Percentiles rank a stretch among this genome's conserved stretches.
phyloP scores from a whole-genome alignment of 1,140 invertebrate species.

The Nomia melanderi region DNA sequence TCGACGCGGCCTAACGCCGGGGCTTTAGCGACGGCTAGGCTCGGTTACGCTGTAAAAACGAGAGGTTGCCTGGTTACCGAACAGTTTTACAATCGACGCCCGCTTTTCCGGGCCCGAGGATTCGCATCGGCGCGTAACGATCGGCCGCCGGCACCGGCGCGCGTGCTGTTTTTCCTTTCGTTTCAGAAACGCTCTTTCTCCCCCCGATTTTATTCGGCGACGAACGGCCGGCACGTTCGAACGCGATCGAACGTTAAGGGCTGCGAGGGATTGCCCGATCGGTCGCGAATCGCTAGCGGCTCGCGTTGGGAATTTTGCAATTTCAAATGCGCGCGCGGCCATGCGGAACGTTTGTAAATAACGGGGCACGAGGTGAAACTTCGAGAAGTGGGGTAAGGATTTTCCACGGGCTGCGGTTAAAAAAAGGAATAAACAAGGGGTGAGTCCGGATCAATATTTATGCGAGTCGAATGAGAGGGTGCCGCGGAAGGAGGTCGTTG shows the following conservation, averaged over 20 bases:
- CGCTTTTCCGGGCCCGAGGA: background rate
- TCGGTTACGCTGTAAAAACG: slow-evolving; percentile 30
- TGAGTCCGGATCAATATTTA: background rate
- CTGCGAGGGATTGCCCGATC: background rate
- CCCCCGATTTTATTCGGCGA: background rate
- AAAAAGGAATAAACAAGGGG: slow-evolving; percentile 17
- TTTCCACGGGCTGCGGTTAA: background rate
- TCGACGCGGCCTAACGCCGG: slow-evolving; percentile 14
- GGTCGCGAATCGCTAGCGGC: background rate
- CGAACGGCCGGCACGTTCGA: background rate
- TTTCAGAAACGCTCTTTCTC: background rate
- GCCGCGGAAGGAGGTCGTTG: background rate
- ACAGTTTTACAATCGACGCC: slow-evolving; percentile 30
- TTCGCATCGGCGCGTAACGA: slow-evolving; percentile 21
- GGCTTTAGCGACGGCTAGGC: background rate
- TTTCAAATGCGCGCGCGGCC: background rate
- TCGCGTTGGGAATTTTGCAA: background rate
- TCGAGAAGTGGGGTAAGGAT: background rate
- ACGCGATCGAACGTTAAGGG: background rate
- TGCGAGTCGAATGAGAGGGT: background rate
- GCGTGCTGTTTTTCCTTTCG: background rate
- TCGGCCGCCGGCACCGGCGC: background rate
- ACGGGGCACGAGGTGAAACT: background rate
- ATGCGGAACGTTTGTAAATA: background rate
- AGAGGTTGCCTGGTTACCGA: slow-evolving; percentile 13